These are phyloP conservation scores for Meloe dianella DNA, from an alignment of 2,888 invertebrate species.

Conservation along the genomic window DNA sequence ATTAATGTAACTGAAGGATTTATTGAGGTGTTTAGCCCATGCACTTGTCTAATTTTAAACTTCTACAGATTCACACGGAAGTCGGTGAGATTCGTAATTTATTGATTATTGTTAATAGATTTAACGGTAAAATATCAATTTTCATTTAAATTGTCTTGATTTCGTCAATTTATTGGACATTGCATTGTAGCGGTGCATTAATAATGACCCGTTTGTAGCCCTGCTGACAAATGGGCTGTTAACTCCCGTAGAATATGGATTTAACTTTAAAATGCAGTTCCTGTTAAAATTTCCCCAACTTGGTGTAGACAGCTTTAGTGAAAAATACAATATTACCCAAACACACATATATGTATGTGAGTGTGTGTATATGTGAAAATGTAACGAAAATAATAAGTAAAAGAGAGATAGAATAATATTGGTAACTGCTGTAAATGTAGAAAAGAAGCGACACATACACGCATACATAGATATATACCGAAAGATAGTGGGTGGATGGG, in stretches of 20 bases:
- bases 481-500: constrained; percentile 48
- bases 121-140: not conserved
- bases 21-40: no score
- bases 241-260: constrained; percentile 46
- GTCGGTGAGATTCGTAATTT: not conserved
- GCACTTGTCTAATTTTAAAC: no score
- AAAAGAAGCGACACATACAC: constrained; percentile 16
- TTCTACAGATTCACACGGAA: not conserved
- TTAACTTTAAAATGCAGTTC: constrained; percentile 39
- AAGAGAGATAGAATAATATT: not conserved
- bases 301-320: constrained; percentile 8
- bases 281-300: constrained; percentile 4
- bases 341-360: not conserved
- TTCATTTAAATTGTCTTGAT: not conserved
- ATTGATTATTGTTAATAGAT: not conserved
- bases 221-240: constrained; percentile 42
- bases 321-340: constrained; percentile 5
- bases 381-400: not conserved
- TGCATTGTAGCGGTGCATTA: not conserved
- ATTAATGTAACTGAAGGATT: not conserved
- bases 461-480: constrained; percentile 15
- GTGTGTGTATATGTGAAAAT: not conserved
- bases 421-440: constrained; percentile 13
- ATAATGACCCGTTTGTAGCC: not conserved
- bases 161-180: not conserved